Conservation (phyloP, 2,113 vertebrate genomes). For the Boulengeromyrus knoepffleri region DNA sequence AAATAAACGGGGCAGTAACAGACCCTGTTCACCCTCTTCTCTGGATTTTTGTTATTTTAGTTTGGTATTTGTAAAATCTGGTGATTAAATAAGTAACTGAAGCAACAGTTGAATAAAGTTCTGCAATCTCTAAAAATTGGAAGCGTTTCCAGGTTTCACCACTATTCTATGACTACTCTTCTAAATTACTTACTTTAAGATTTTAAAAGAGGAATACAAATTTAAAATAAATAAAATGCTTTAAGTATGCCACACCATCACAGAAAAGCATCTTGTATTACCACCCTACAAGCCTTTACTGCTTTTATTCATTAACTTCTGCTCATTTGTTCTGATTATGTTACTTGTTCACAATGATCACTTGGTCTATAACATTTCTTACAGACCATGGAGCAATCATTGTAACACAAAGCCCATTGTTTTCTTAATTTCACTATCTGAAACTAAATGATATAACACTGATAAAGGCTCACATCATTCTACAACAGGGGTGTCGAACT, state of each 20-base stretch:
- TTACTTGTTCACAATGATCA: not conserved
- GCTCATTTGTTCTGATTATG: not conserved
- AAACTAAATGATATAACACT: not conserved
- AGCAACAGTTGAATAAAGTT: not conserved
- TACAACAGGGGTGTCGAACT: not conserved
- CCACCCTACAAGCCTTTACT: not conserved
- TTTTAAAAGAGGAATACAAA: not conserved
- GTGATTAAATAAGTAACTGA: not conserved
- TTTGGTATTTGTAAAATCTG: not conserved
- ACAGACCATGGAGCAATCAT: not conserved
- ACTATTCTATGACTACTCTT: not conserved
- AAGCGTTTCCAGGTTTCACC: not conserved
- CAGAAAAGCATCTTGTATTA: not conserved
- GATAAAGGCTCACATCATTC: not conserved
- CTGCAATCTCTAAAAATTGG: not conserved
- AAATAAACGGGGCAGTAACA: not conserved
- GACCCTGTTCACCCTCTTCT: not conserved
- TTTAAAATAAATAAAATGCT: not conserved
- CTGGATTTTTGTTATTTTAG: not conserved
- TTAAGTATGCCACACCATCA: not conserved
- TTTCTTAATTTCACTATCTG: not conserved
- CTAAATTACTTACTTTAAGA: not conserved
- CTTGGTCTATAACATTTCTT: not conserved
- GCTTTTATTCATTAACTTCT: not conserved
- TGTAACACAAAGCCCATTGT: not conserved